Evolutionary conservation across 2,113 vertebrate species (phyloP).

Genomic region (Oxyura jamaicensis): DNA sequence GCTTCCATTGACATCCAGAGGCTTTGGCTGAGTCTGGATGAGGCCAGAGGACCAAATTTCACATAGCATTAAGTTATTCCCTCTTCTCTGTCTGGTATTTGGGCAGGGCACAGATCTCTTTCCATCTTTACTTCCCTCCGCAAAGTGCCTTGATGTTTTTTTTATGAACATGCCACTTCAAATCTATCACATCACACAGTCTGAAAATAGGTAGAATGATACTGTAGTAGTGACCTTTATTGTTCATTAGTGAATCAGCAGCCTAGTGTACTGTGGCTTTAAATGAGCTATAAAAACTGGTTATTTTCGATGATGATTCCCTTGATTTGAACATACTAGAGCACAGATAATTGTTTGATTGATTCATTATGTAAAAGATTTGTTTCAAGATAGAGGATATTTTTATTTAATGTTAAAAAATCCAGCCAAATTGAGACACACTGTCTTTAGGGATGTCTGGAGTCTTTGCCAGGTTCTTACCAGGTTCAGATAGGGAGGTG

Average conservation of each 20-base stretch:
- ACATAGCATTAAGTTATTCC: background rate
- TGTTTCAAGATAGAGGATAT: constrained; percentile 35
- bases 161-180: constrained; percentile 21
- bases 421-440: background rate
- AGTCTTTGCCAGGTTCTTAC: background rate
- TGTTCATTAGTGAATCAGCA: constrained; percentile 66
- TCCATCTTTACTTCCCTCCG: background rate
- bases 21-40: background rate
- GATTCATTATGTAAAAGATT: constrained; percentile 63
- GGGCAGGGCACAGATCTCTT: background rate
- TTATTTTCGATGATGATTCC: constrained; percentile 51
- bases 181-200: background rate
- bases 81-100: background rate
- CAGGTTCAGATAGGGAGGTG: background rate
- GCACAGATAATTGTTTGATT: constrained; percentile 57
- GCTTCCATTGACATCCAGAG: constrained; percentile 5
- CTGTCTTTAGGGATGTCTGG: background rate
- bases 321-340: constrained; percentile 61
- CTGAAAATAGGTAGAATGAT: constrained; percentile 29
- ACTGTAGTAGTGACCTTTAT: constrained; percentile 60
- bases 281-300: constrained; percentile 60
- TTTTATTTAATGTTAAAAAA: background rate
- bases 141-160: background rate
- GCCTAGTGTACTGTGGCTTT: constrained; percentile 28
- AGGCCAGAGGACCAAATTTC: background rate